Percentiles rank a stretch among this genome's conserved stretches.
Conservation (phyloP, 2,113 vertebrate species). For the Podarcis raffonei region DNA sequence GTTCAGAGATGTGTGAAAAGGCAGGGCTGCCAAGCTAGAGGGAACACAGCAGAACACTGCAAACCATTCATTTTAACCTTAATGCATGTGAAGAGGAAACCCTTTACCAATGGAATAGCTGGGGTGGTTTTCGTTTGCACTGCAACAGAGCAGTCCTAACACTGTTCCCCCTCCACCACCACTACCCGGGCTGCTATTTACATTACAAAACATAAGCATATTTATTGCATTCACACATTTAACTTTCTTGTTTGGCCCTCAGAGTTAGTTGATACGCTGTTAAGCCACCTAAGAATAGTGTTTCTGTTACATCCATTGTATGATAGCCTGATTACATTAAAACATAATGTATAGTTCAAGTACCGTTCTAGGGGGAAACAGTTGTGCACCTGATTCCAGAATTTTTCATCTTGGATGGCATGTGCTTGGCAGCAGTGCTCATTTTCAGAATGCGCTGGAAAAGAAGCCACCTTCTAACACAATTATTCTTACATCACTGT, state of each 20-base stretch:
- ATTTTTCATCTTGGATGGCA: conserved; percentile 18
- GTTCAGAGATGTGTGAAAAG: too few relatives aligned
- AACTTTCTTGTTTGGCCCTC: not conserved
- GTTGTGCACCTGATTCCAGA: conserved; percentile 16
- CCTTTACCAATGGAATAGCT: not conserved
- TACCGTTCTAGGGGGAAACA: not conserved
- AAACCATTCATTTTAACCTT: not conserved
- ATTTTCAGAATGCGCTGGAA: conserved; percentile 12
- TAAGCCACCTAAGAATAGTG: conserved; percentile 1
- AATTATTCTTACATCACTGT: conserved; percentile 6
- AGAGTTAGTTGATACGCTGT: not conserved
- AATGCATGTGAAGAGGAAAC: not conserved
- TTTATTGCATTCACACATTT: not conserved
- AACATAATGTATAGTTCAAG: not conserved
- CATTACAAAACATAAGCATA: not conserved
- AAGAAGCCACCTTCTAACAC: conserved; percentile 2
- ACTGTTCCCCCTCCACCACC: not conserved
- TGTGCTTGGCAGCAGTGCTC: not conserved
- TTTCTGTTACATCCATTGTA: conserved; percentile 19
- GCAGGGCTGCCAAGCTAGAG: too few relatives aligned
- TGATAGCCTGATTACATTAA: not conserved
- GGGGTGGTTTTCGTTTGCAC: not conserved
- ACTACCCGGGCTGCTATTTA: not conserved
- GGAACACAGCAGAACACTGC: not conserved
- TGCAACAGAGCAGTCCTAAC: not conserved